These are phyloP conservation scores for Periophthalmus modestus DNA, from an alignment of 2,113 vertebrate genomes.

Conservation along the genomic window DNA sequence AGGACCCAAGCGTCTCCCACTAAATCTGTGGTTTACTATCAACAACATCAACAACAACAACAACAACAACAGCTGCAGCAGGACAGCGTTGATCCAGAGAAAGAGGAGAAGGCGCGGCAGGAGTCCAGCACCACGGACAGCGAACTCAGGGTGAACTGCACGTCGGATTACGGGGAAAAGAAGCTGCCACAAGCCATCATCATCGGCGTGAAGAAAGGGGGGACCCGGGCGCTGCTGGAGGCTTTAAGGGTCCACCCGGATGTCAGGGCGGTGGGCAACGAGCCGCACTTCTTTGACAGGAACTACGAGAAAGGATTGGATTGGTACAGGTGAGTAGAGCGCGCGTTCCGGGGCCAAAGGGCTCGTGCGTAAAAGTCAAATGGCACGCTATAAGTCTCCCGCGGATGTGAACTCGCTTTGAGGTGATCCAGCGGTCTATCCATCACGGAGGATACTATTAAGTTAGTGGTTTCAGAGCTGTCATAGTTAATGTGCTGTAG, in stretches of 20 bases:
- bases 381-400: neutral
- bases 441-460: neutral
- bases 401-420: neutral
- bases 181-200: slow-evolving; percentile 96
- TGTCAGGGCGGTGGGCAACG: slow-evolving; percentile 93
- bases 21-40: slow-evolving; percentile 57
- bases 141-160: slow-evolving; percentile 81
- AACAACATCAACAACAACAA: too few relatives aligned
- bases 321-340: slow-evolving; percentile 92
- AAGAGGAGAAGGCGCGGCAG: slow-evolving; percentile 77
- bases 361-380: neutral
- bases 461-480: neutral
- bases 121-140: slow-evolving; percentile 88
- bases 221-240: slow-evolving; percentile 92
- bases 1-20: slow-evolving; percentile 78
- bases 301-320: slow-evolving; percentile 95
- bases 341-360: neutral
- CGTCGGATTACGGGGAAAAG: slow-evolving; percentile 93
- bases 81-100: slow-evolving; percentile 46
- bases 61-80: too few relatives aligned
- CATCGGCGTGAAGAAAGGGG: slow-evolving; percentile 97
- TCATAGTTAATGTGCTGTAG: neutral
- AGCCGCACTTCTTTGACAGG: slow-evolving; percentile 98
- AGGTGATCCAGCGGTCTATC: neutral
- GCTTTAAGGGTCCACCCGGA: slow-evolving; percentile 93